Percentiles rank a stretch among this genome's conserved stretches.
phyloP scores from a whole-genome alignment of 2,888 invertebrate species.

The Elysia crispata region DNA sequence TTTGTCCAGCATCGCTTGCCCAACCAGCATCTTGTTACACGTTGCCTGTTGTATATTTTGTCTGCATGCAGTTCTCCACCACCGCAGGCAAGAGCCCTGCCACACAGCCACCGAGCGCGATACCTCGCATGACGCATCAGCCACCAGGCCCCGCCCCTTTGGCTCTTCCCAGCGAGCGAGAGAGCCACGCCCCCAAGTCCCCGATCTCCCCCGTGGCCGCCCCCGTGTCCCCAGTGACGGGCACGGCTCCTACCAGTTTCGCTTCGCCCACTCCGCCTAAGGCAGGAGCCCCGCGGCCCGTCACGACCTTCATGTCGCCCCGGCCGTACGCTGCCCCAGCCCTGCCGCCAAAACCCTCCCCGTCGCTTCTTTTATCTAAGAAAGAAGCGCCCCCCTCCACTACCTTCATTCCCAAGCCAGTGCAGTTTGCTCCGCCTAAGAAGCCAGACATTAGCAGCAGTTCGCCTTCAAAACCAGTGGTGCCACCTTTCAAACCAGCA shows the following conservation, averaged over 20 bases:
- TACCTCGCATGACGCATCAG: background rate
- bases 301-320: constrained; percentile 10
- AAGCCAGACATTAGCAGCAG: too few relatives aligned
- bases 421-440: too few relatives aligned
- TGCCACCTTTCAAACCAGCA: background rate
- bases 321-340: constrained; percentile 28
- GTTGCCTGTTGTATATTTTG: constrained; percentile 34
- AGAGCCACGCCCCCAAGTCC: too few relatives aligned
- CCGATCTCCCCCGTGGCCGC: too few relatives aligned
- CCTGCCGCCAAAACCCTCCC: constrained; percentile 4
- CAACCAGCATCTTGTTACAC: too few relatives aligned
- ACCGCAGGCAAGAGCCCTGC: constrained; percentile 6
- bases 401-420: too few relatives aligned
- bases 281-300: background rate
- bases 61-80: constrained; percentile 34
- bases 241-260: background rate
- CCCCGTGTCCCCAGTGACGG: background rate
- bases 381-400: background rate
- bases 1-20: too few relatives aligned
- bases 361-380: background rate
- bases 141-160: constrained; percentile 21
- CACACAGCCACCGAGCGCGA: background rate
- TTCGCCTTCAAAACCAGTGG: too few relatives aligned
- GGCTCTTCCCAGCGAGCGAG: background rate
- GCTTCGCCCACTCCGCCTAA: background rate